phyloP scores from a whole-genome alignment of 2,113 vertebrate species.

The Bubalus kerabau region DNA sequence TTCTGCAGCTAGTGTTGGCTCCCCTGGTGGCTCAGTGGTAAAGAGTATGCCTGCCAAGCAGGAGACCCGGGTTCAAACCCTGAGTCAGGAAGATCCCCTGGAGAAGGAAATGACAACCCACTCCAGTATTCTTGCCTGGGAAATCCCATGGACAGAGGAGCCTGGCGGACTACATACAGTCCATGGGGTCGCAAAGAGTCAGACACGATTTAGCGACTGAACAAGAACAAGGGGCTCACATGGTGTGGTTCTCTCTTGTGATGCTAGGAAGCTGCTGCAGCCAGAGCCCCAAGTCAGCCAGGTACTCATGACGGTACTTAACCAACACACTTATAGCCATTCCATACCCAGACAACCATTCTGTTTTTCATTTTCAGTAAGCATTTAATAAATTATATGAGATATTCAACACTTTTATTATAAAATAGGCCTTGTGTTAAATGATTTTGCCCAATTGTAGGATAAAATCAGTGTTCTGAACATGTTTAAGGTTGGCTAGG shows the following conservation, averaged over 20 bases:
- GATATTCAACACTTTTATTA: neutral
- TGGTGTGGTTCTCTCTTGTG: neutral
- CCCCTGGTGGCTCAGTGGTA: neutral
- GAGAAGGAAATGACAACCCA: neutral
- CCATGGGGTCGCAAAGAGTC: neutral
- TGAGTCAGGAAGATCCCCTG: neutral
- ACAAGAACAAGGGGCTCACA: neutral
- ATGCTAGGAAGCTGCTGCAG: neutral
- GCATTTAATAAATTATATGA: neutral
- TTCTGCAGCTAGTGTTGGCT: neutral
- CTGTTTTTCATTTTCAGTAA: neutral
- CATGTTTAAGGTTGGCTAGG: neutral
- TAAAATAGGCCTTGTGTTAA: neutral
- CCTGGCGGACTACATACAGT: neutral
- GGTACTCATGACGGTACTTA: neutral
- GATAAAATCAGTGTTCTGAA: neutral
- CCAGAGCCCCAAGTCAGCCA: neutral
- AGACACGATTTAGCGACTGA: neutral
- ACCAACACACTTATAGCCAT: neutral
- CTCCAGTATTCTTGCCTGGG: neutral
- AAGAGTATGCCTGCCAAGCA: neutral
- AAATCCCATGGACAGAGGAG: neutral
- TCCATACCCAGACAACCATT: neutral
- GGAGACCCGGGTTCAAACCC: neutral
- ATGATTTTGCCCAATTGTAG: neutral